Conservation (phyloP, 2,888 invertebrate species). For the Ormyrus thymus region DNA sequence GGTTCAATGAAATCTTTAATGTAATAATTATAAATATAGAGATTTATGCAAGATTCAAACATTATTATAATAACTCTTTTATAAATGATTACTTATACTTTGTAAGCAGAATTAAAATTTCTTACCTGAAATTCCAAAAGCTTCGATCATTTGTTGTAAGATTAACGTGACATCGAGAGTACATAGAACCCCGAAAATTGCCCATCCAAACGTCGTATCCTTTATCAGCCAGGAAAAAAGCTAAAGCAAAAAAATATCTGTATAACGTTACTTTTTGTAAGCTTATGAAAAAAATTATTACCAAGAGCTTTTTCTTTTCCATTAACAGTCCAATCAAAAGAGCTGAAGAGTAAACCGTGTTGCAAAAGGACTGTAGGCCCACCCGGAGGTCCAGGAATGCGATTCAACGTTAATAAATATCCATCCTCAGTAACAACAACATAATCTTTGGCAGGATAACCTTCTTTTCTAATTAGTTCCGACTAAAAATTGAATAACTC, state of each 20-base stretch:
- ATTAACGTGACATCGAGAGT: background rate
- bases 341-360: slow-evolving; percentile 87
- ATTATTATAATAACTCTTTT: background rate
- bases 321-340: slow-evolving; percentile 85
- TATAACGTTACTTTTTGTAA: no score
- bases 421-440: slow-evolving; percentile 86
- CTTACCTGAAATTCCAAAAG: slow-evolving; percentile 12
- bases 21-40: background rate
- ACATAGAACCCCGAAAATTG: slow-evolving; percentile 7
- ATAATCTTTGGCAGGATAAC: slow-evolving; percentile 84
- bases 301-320: slow-evolving; percentile 81
- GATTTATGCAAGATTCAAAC: background rate
- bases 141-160: background rate
- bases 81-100: background rate
- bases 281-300: slow-evolving; percentile 59
- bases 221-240: slow-evolving; percentile 3
- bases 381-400: slow-evolving; percentile 80
- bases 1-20: background rate
- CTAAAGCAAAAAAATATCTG: background rate
- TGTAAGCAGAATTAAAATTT: background rate
- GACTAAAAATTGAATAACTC: slow-evolving; percentile 68
- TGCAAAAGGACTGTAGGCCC: slow-evolving; percentile 83
- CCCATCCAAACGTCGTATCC: slow-evolving; percentile 31
- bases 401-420: slow-evolving; percentile 87
- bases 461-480: slow-evolving; percentile 78